Evolutionary conservation across 2,888 invertebrate genomes (phyloP).

Genomic region (Nebria brevicollis): DNA sequence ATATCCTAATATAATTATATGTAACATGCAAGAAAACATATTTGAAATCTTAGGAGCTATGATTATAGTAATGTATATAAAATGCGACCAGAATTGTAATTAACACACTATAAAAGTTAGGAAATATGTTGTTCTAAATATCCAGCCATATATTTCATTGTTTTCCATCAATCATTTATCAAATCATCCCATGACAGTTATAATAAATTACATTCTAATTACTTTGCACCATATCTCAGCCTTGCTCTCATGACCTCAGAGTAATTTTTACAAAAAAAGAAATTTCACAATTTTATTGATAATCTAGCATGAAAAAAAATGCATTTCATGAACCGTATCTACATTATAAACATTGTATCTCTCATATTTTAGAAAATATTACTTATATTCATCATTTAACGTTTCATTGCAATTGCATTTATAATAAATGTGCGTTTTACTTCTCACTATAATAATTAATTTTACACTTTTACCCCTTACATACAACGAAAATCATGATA

Average conservation of each 20-base stretch:
- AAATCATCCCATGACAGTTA: slow-evolving; percentile 17
- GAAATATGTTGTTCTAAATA: not conserved
- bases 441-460: too few species aligned
- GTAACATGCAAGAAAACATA: too few species aligned
- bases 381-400: too few species aligned
- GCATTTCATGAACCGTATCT: not conserved
- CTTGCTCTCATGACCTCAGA: slow-evolving; percentile 17
- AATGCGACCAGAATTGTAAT: not conserved
- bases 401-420: too few species aligned
- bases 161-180: slow-evolving; percentile 30
- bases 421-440: too few species aligned
- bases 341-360: not conserved
- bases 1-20: too few species aligned
- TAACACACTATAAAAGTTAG: not conserved
- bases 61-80: not conserved
- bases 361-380: too few species aligned
- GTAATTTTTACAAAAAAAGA: slow-evolving; percentile 3
- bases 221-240: slow-evolving; percentile 23
- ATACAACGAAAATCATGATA: too few species aligned
- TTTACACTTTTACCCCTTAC: too few species aligned
- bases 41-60: too few species aligned
- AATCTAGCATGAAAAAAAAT: not conserved
- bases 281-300: not conserved
- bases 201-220: slow-evolving; percentile 35
- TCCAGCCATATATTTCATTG: not conserved